Base-by-base conservation (phyloP, 2,888 invertebrate genomes). In the Chymomyza caudatula region DNA sequence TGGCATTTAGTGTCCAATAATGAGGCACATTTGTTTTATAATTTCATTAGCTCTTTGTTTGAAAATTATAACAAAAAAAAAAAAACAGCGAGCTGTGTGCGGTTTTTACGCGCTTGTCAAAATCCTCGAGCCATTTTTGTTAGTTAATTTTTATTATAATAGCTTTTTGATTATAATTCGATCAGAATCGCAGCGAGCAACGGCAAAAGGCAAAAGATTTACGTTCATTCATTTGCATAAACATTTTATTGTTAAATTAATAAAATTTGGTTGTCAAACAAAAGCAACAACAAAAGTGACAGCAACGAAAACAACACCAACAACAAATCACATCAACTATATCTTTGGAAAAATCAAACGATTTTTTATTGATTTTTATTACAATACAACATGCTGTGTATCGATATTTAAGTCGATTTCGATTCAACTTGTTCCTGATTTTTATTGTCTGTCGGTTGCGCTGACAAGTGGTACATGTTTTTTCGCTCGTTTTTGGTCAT, bases 1-100 rank as follows among this genome's bases (percentile, higher is more conserved):
- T 83, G 75, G 75, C 75, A 55, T 87, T 84, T 85, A 87, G 82
- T 87, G 87, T 87, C 75, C 77, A 68, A 83, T 83, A 83, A 83
- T 83, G 87, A 83, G 80, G 77, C 67, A 87, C 82, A 87, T 83
- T 83, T 83, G 77, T 83, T 83, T 83, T 85, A 83, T 83, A 87
- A 83, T 83, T 83, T 83, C 82, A 83, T 83, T 83, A 83, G 87
- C 62, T 67, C 70, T 73, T 69, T 75, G 80, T 81, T 43, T 25
- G 25, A 8, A 37, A n/a, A n/a, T n/a, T n/a, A 37, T 37, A 37
- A 37, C 8, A 37, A 37, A 25, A 37, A 13, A 37, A 11, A 11
- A 29, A 29, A 29, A 8, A 1, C 8, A 37, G 6, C 6, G 11
- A 11, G 11, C 29, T 37, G 29, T 42, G 47, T 51, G 51, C 51